Evolutionary conservation across 2,797 vertebrate genomes (phyloP), one percentile per base, ranked within the genome.

Genomic region (Poeciliopsis presidionis): DNA sequence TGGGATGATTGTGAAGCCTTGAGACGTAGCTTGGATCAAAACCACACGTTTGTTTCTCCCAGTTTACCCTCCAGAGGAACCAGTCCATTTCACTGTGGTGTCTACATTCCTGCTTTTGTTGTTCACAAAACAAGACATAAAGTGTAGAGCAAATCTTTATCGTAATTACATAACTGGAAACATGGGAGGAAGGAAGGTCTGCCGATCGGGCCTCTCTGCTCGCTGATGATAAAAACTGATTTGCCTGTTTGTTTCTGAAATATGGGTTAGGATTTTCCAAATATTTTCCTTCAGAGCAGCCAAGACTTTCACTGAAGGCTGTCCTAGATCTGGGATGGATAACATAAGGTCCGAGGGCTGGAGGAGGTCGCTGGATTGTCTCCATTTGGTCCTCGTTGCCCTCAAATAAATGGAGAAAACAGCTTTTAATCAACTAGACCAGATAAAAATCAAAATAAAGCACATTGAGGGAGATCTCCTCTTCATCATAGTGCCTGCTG

Each of bases 21-120:
- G 61, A 86, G 82, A 84, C 30, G 59, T 89, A 86, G 83, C 91
- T 91, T 65, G 18, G 61, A 79, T 79, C 89, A 88, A 81, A 92
- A 55, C 81, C 84, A 51, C 82, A 13, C 72, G 72, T 86, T 85
- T 93, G 91, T 91, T 94, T 89, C 81, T 83, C 84, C 86, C 86
- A 84, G 76, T 84, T 72, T 14, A 43, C 65, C 30, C 46, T 79
- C 73, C 80, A 25, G 57, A 41, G 30, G 65, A 69, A 69, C 39
- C 65, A 43, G 39, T 43, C 25, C 22, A n/a, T n/a, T 51, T 39
- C 72, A 36, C 46, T 49, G 49, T 30, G 20, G 72, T 25, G 84
- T 90, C 84, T 80, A 43, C 65, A 43, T 69, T 69, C 33, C 33
- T 22, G 33, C 20, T 8, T 69, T 69, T 67, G 65, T 67, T 39